Conservation (phyloP, 2,113 vertebrate species). For the Nanorana parkeri region DNA sequence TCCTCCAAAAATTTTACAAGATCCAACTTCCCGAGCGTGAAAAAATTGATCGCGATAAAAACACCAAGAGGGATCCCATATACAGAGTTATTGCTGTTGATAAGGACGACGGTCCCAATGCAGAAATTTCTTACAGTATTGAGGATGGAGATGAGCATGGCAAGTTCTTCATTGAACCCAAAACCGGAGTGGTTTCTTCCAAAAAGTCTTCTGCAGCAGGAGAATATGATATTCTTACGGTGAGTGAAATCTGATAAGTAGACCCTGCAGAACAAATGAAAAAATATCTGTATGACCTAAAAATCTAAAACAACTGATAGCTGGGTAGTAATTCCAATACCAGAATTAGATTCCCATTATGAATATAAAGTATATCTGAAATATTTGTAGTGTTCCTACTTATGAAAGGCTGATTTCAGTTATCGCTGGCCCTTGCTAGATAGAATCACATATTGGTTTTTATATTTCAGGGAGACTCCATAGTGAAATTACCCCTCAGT, state of each 20-base stretch:
- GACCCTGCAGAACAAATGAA: neutral
- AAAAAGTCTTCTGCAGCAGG: slow-evolving; percentile 90
- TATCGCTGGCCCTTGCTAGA: neutral
- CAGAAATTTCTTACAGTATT: slow-evolving; percentile 97
- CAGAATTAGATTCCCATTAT: too few species aligned
- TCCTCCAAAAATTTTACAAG: slow-evolving; percentile 96
- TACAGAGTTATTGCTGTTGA: slow-evolving; percentile 92
- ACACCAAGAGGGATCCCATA: slow-evolving; percentile 81
- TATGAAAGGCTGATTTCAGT: too few species aligned
- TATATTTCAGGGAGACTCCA: neutral
- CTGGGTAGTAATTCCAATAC: too few species aligned
- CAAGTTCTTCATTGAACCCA: slow-evolving; percentile 96
- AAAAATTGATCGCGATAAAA: slow-evolving; percentile 80
- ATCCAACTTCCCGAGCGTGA: slow-evolving; percentile 91
- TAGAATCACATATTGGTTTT: neutral
- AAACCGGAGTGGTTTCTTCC: slow-evolving; percentile 93
- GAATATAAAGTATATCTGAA: too few species aligned
- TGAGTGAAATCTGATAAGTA: slow-evolving; percentile 67
- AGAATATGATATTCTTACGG: slow-evolving; percentile 97
- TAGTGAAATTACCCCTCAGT: too few species aligned
- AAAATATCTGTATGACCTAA: too few species aligned
- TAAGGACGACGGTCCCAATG: slow-evolving; percentile 89
- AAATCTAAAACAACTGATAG: too few species aligned
- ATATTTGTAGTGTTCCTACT: too few species aligned
- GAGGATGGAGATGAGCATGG: slow-evolving; percentile 93